Percentiles rank a stretch among this genome's conserved stretches.
Evolutionary conservation across 2,113 vertebrate genomes (phyloP).

Genomic region (Corythornis madagascariensis): DNA sequence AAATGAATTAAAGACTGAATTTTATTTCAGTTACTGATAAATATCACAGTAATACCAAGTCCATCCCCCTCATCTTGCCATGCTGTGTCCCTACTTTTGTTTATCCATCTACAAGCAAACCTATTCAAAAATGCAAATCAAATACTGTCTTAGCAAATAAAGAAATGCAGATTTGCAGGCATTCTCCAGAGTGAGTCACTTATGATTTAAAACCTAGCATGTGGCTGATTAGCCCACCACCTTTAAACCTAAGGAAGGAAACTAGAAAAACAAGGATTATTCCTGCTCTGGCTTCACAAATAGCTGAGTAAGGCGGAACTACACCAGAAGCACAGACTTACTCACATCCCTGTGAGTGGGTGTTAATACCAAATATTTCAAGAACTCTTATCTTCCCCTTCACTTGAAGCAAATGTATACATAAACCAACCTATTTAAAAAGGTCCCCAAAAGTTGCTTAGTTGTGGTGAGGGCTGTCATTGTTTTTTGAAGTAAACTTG

Average conservation of each 20-base stretch:
- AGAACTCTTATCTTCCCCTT: background rate
- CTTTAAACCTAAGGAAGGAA: background rate
- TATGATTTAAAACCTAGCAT: background rate
- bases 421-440: background rate
- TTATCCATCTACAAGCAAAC: background rate
- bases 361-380: slow-evolving; percentile 20
- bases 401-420: background rate
- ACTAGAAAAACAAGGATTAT: background rate
- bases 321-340: background rate
- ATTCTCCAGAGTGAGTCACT: background rate
- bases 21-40: background rate
- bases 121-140: background rate
- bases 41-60: background rate
- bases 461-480: background rate
- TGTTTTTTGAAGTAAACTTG: background rate
- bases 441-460: background rate
- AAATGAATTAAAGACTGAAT: background rate
- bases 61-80: background rate
- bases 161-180: background rate
- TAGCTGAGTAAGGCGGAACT: background rate
- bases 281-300: background rate
- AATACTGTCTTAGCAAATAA: background rate
- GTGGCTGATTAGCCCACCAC: background rate
- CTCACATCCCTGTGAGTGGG: background rate
- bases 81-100: background rate